Base-by-base conservation (phyloP, 2,113 vertebrate genomes). In the Syngnathoides biaculeatus region DNA sequence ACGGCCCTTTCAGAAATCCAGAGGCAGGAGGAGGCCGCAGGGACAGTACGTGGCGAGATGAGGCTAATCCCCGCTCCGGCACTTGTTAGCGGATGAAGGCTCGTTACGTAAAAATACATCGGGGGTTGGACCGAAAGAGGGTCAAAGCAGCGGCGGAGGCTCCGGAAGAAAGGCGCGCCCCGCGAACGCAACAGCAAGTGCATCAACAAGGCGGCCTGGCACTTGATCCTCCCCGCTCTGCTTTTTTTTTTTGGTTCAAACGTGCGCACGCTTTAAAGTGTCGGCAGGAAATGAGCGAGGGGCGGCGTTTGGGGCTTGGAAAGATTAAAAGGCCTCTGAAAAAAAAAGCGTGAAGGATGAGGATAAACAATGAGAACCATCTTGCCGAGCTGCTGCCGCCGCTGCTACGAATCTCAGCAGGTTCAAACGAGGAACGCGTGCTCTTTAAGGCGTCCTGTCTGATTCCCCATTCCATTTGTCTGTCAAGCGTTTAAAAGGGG, bases 301-400 rank as follows among this genome's bases (percentile, higher is more conserved):
- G 65, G 42, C 24, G 19, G 14, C 2, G n/a, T 30, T 27, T 5
- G 5, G 30, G 47, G 27, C 43, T 62, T 15, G 12, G 26, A n/a
- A 65, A 65, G 27, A 22, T 57, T 30, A 26, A 73, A 40, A 19
- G 67, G 59, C 35, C 13, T 53, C 43, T 58, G 64, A 52, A 76
- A 42, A 65, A 13, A 68, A 42, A 13, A 62, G 60, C 10, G 52
- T 38, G 60, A 62, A 62, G 60, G 60, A 62, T 43, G n/a, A 68
- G 55, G 39, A 53, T 68, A 73, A 81, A 82, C 69, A 55, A 58
- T 70, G 43, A 30, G 80, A 79, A 66, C 72, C 75, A 86, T 80
- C 79, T 83, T 73, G 72, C 35, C 56, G 77, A 77, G 67, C 72
- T 74, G 71, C 72, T 35, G 30, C 30, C 6, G 30, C 30, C 6